These are phyloP conservation scores for Pegoplata infirma DNA, from an alignment of 2,888 invertebrate species.

Conservation along the genomic window DNA sequence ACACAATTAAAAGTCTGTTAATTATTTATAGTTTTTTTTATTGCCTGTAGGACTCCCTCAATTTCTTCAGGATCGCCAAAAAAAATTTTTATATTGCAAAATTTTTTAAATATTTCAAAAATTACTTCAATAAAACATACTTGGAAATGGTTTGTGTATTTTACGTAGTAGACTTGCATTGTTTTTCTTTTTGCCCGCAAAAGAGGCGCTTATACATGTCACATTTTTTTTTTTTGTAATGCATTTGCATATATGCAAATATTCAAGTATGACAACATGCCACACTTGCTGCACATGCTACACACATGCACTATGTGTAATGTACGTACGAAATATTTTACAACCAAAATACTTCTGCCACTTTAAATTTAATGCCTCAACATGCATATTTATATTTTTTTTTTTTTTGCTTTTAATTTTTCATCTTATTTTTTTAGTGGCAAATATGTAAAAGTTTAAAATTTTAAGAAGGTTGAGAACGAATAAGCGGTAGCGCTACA, in stretches of 20 bases:
- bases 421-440: neutral
- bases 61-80: no score
- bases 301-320: neutral
- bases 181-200: constrained; percentile 40
- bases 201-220: constrained; percentile 56
- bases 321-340: constrained; percentile 3
- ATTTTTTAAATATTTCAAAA: no score
- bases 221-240: constrained; percentile 36
- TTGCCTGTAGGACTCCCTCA: no score
- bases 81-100: no score
- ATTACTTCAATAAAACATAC: no score
- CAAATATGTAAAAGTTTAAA: neutral
- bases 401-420: neutral
- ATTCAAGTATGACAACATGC: constrained; percentile 57
- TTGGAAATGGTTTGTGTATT: neutral
- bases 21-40: no score
- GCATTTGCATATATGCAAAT: constrained; percentile 58
- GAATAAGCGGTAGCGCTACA: no score
- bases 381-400: constrained; percentile 8
- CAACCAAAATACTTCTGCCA: constrained; percentile 43
- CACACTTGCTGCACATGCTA: constrained; percentile 51
- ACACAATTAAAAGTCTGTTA: no score
- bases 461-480: no score
- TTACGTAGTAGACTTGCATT: no score
- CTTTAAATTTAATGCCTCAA: constrained; percentile 42